Percentiles rank a stretch among this genome's conserved stretches.
These are phyloP conservation scores for Prosopocoilus inquinatus DNA, from an alignment of 2,888 invertebrate genomes.

Conservation along the genomic window DNA sequence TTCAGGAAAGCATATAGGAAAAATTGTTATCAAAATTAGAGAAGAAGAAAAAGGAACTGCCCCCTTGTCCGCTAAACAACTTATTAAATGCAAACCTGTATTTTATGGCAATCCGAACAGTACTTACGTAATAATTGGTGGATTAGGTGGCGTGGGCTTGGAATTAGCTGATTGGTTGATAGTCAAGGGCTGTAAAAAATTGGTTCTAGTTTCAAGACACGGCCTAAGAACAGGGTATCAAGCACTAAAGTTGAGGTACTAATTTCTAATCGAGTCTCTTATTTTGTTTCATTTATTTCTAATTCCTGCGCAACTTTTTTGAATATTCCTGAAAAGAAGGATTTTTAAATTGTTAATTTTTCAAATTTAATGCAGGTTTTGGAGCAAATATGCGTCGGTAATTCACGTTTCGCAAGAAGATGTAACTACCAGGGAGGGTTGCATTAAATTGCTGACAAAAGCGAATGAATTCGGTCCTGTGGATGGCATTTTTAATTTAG, in stretches of 20 bases:
- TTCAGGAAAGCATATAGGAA: slow-evolving; percentile 78
- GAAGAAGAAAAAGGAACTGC: slow-evolving; percentile 15
- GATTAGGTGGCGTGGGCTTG: slow-evolving; percentile 89
- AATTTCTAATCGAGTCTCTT: not conserved
- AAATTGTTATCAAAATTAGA: slow-evolving; percentile 54
- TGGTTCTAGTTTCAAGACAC: slow-evolving; percentile 77
- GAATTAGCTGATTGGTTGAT: slow-evolving; percentile 87
- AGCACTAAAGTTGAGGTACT: slow-evolving; percentile 63
- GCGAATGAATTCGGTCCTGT: slow-evolving; percentile 67
- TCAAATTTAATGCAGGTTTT: slow-evolving; percentile 46
- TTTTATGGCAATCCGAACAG: slow-evolving; percentile 15
- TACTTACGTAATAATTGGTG: slow-evolving; percentile 62
- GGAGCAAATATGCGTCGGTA: slow-evolving; percentile 69
- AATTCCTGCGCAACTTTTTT: slow-evolving; percentile 9
- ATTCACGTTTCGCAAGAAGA: slow-evolving; percentile 70
- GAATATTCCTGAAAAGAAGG: not conserved
- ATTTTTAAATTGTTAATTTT: not conserved
- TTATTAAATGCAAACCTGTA: slow-evolving; percentile 27
- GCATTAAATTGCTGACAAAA: slow-evolving; percentile 63
- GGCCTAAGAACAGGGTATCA: slow-evolving; percentile 84
- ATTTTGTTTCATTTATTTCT: slow-evolving; percentile 30
- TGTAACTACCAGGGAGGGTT: slow-evolving; percentile 68
- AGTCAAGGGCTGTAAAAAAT: slow-evolving; percentile 72
- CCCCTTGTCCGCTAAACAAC: not conserved
- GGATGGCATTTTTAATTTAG: slow-evolving; percentile 86